These are phyloP conservation scores for Brachycybe producta DNA, from an alignment of 2,888 invertebrate species.

Conservation along the genomic window DNA sequence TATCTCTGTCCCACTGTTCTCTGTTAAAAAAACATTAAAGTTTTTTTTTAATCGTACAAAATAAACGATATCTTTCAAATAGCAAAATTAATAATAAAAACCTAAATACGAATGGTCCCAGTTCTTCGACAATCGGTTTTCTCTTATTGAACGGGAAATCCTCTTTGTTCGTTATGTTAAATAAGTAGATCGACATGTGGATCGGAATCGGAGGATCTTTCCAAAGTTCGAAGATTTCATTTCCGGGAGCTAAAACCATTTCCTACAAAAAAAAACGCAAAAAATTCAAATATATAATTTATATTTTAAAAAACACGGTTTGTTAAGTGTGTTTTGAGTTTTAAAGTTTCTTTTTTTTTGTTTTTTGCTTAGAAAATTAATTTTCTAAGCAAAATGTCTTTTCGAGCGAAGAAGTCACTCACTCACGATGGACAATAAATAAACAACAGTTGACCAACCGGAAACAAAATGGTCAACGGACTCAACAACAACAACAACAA, in stretches of 20 bases:
- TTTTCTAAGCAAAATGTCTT: too few relatives aligned
- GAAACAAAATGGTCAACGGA: too few relatives aligned
- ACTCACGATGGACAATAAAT: too few relatives aligned
- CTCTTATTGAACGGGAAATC: conserved; percentile 13
- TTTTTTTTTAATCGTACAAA: background rate
- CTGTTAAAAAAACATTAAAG: background rate
- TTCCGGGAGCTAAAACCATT: conserved; percentile 9
- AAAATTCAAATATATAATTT: too few relatives aligned
- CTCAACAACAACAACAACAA: too few relatives aligned
- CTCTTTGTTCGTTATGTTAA: conserved; percentile 17
- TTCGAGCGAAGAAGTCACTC: too few relatives aligned
- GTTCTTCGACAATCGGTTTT: conserved; percentile 13
- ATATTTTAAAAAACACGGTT: too few relatives aligned
- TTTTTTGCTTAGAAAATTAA: too few relatives aligned
- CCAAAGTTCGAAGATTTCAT: conserved; percentile 15
- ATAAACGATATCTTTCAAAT: background rate
- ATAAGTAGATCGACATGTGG: conserved; percentile 12
- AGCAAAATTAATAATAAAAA: background rate
- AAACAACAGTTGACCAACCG: too few relatives aligned
- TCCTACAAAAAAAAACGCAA: conserved; percentile 3
- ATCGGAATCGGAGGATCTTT: conserved; percentile 16
- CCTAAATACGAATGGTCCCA: conserved; percentile 16
- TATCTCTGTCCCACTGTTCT: conserved; percentile 10
- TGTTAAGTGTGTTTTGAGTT: too few relatives aligned
- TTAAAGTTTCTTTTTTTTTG: too few relatives aligned